Evolutionary conservation across 2,113 vertebrate species (phyloP), one percentile per base, ranked within the genome.

Genomic region (Thalassarche chlororhynchos): DNA sequence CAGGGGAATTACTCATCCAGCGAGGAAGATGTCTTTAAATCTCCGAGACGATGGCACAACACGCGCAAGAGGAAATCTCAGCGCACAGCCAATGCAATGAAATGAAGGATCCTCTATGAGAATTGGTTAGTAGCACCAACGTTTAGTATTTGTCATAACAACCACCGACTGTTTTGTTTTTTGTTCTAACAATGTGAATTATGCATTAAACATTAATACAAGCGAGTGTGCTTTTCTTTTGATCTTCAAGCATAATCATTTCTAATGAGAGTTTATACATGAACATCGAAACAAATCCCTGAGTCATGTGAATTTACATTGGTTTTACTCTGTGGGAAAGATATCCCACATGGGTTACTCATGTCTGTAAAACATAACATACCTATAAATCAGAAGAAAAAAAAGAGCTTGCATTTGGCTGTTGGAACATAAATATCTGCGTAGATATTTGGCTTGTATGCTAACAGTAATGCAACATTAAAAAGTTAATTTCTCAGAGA

Each of bases 281-380:
- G 79, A 94, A 92, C 93, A 97, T 61, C 93, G 97, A 95, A 97
- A 96, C 88, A 96, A 97, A 92, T 95, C 94, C 96, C 90, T 96
- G 96, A 96, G 94, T 97, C 95, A 97, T 93, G 93, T 82, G 85
- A 95, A 97, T 97, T 96, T 97, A 92, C 90, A 86, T 96, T 96
- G 88, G 96, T 88, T 97, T 95, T 97, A 72, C 84, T 66, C 95
- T 94, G 91, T 96, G 87, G 90, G 92, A 95, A 97, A 96, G 94
- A 94, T 93, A 85, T 66, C 95, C 96, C 79, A 71, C 83, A 95
- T 88, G 79, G 62, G 80, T 97, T 97, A 97, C 92, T 96, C 94
- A 91, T 83, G 93, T 79, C 78, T 72, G 82, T 94, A 87, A 95
- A 95, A 54, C 58, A 49, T 84, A 95, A 87, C 93, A 97, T 87